These are phyloP conservation scores for Gymnodraco acuticeps DNA, from an alignment of 2,797 vertebrate species.

Conservation along the genomic window DNA sequence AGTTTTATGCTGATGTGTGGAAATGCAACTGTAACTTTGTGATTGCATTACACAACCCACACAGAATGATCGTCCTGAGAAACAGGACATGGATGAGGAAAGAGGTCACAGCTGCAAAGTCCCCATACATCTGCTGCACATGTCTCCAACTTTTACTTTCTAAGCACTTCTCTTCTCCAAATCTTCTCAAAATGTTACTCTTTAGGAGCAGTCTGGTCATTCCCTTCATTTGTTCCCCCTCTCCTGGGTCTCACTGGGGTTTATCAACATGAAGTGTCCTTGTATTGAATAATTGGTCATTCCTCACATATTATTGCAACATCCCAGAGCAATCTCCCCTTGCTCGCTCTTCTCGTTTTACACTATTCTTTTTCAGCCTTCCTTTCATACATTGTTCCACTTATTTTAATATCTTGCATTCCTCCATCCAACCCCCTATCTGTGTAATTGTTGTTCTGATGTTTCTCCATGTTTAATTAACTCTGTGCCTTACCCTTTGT, in stretches of 20 bases:
- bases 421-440: neutral
- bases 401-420: neutral
- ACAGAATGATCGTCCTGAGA: slow-evolving; percentile 38
- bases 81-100: slow-evolving; percentile 18
- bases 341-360: slow-evolving; percentile 18
- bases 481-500: neutral
- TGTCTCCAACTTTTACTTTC: slow-evolving; percentile 32
- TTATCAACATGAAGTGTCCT: neutral
- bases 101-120: slow-evolving; percentile 67
- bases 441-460: neutral
- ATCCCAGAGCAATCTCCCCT: slow-evolving; percentile 17
- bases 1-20: slow-evolving; percentile 39
- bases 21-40: slow-evolving; percentile 45
- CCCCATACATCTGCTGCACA: slow-evolving; percentile 46
- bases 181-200: neutral
- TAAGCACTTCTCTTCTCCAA: neutral
- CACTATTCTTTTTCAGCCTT: slow-evolving; percentile 6
- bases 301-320: slow-evolving; percentile 18
- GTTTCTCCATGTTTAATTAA: neutral
- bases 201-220: neutral
- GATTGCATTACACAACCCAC: slow-evolving; percentile 59
- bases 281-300: neutral
- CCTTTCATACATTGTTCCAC: neutral
- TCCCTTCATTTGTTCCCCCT: neutral
- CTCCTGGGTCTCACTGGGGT: neutral